These are phyloP conservation scores for Coenonympha glycerion DNA, from an alignment of 2,888 invertebrate genomes.

Conservation along the genomic window DNA sequence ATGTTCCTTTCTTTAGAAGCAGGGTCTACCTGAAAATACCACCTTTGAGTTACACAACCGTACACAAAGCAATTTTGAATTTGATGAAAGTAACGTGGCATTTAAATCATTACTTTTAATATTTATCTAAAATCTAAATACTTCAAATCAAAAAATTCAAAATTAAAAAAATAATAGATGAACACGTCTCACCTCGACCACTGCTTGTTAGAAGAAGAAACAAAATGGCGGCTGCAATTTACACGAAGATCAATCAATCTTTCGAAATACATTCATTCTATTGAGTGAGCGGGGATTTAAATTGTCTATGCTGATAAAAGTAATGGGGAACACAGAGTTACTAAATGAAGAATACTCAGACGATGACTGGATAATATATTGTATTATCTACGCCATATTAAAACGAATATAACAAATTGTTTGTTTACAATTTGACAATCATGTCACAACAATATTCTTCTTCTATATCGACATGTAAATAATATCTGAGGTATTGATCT, in stretches of 20 bases:
- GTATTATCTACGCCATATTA: too few species aligned
- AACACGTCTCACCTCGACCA: slow-evolving; percentile 65
- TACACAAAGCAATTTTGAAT: not conserved
- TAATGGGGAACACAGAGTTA: too few species aligned
- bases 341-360: too few species aligned
- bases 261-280: not conserved
- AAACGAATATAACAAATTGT: too few species aligned
- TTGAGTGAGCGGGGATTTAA: not conserved
- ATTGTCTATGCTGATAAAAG: not conserved
- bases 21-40: slow-evolving; percentile 55
- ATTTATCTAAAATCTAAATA: too few species aligned
- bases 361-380: too few species aligned
- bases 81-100: not conserved
- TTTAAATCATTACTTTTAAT: not conserved
- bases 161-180: not conserved
- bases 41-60: not conserved
- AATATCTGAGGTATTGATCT: too few species aligned
- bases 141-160: not conserved
- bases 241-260: not conserved
- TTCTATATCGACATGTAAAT: too few species aligned
- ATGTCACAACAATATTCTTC: too few species aligned
- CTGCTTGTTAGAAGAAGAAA: slow-evolving; percentile 57
- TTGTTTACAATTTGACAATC: too few species aligned
- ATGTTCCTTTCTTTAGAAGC: slow-evolving; percentile 44
- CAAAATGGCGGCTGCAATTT: slow-evolving; percentile 30